Evolutionary conservation across 2,888 invertebrate genomes (phyloP), one percentile per base, ranked within the genome.

Genomic region (Strigamia transsilvanica): DNA sequence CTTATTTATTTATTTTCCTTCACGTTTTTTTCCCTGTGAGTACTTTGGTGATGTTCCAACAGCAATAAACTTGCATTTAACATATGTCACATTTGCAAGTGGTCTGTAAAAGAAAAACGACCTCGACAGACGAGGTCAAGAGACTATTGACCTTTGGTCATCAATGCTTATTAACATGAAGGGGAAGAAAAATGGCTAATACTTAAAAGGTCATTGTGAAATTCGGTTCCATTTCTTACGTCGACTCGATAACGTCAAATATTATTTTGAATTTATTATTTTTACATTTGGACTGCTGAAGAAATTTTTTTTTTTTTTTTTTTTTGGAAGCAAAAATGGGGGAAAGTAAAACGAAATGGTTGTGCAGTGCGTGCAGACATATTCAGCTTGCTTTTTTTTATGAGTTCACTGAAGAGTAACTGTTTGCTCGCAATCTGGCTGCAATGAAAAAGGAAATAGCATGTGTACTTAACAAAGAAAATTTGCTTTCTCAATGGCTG

Each of bases 101-200:
- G 32, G 73, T 13, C 73, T 73, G 73, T 73, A 32, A 32, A 73
- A 13, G 73, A 73, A 73, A 73, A 73, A 32, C 32, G 73, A 73
- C 73, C 73, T 73, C 73, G 27, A 66, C 18, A 66, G 61, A 66
- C 61, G 61, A 73, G 73, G 73, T 73, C 73, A 27, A 73, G 73
- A n/a, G 73, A 73, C 73, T 73, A 13, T 73, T 73, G 73, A 73
- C 73, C 73, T 73, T 32, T 73, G 73, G 73, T 73, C 73, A 73
- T 73, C 73, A 73, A 73, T 73, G 73, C 27, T 27, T 73, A 73
- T 73, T 73, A 73, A 73, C 73, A 73, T 73, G 32, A 15, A 73
- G 27, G 73, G 32, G 13, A 12, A 73, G n/a, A 32, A 27, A 73
- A 32, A 73, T 27, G 3, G n/a, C 12, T 15, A 38, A 38, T 9